Percentiles rank a stretch among this genome's conserved stretches.
Conservation (phyloP, 2,113 vertebrate genomes). For the Salvelinus namaycush region DNA sequence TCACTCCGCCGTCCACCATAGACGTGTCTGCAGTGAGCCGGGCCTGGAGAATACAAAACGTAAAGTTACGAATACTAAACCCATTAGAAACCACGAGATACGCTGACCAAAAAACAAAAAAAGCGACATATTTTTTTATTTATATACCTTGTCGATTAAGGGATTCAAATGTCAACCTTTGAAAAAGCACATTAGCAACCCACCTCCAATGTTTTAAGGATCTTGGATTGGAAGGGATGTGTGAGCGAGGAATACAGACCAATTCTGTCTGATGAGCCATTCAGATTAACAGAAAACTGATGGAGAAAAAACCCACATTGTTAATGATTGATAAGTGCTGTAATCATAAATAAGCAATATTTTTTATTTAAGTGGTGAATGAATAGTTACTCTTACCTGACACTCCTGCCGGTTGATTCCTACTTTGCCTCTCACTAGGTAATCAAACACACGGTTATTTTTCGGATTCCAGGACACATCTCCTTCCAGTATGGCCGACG, state of each 20-base stretch:
- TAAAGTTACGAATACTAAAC: too few relatives aligned
- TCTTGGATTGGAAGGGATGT: slow-evolving; percentile 61
- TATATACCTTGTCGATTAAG: too few relatives aligned
- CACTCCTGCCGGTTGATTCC: slow-evolving; percentile 65
- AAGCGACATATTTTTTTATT: too few relatives aligned
- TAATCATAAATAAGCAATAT: too few relatives aligned
- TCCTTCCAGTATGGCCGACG: slow-evolving; percentile 68
- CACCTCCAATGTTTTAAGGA: slow-evolving; percentile 71
- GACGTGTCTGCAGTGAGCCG: slow-evolving; percentile 55
- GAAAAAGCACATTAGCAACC: neutral
- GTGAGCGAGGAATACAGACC: slow-evolving; percentile 60
- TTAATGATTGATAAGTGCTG: neutral
- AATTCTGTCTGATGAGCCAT: slow-evolving; percentile 55
- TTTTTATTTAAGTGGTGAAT: neutral
- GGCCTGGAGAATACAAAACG: slow-evolving; percentile 59
- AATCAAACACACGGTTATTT: slow-evolving; percentile 63
- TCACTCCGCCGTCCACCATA: slow-evolving; percentile 44
- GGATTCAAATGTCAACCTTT: too few relatives aligned
- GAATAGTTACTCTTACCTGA: slow-evolving; percentile 59
- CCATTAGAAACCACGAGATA: too few relatives aligned
- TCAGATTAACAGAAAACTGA: slow-evolving; percentile 66
- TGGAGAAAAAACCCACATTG: neutral
- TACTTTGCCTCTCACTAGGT: slow-evolving; percentile 58
- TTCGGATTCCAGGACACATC: slow-evolving; percentile 65
- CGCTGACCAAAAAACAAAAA: too few relatives aligned